Evolutionary conservation across 1,140 invertebrate species (phyloP), one percentile per base, ranked within the genome.

Genomic region (Lepidurus couesii): DNA sequence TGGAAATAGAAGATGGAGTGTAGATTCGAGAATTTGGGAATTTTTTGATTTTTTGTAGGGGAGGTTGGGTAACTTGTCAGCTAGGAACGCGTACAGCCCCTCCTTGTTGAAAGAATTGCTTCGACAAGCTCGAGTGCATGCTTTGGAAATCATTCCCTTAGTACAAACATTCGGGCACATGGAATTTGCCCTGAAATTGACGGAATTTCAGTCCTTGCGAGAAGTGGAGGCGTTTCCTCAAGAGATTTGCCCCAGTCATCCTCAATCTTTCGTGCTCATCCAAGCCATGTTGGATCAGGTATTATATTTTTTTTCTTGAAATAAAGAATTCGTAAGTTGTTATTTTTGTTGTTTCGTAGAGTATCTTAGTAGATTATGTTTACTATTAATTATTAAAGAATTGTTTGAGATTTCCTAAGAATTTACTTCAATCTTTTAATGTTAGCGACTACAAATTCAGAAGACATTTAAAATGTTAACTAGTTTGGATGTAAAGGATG

Each of bases 241-340:
- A 82, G 88, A 86, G 74, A 85, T 79, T 43, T 96, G 94, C 82
- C 94, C 95, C 0, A 92, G 91, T 11, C 88, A 90, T 42, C 88
- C 89, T 81, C 89, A 90, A 80, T 93, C 93, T 1, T 82, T 92
- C 47, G 84, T 9, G 42, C 42, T 79, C 26, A 43, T 77, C 10
- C 47, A 16, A 42, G 42, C 26, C 44, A 34, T 79, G 85, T 83
- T 88, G 44, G 86, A 86, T 74, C 87, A 90, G 84, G 91, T 45
- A 75, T 24, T 21, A 0, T n/a, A 0, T 65, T 65, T 13, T 21
- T 6, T 13, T n/a, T 65, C 47, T 45, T 13, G 1, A 47, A 47
- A 5, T 16, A 47, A 47, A 16, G 1, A 9, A 47, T 47, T 47
- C 45, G 16, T 47, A 47, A 11, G 16, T 34, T 34, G 16, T 34